Evolutionary conservation across 1,140 invertebrate species (phyloP), one percentile per base, ranked within the genome.

Genomic region (Platyscapa corneri): DNA sequence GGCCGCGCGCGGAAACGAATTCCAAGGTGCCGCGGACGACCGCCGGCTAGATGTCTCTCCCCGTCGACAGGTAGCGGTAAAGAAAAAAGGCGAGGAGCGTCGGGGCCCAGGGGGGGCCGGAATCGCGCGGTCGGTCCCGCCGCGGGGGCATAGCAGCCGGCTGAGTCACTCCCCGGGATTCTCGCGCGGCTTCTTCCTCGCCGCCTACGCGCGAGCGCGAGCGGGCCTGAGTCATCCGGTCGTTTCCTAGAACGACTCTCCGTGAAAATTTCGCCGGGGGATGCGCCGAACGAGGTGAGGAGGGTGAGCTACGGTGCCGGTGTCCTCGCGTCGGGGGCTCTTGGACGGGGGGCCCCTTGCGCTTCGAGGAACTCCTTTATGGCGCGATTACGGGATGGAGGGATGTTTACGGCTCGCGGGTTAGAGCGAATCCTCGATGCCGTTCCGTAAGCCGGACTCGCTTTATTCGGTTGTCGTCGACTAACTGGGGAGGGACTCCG

Each of bases 61-160:
- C 46, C 32, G 70, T 75, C 72, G 23, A 76, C 72, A 76, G 82
- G 82, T 76, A 83, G 72, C n/a, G 56, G 37, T 42, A 60, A 83
- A 23, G 16, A 76, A 83, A 56, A 60, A 39, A 74, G 42, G 3
- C 16, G 7, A 34, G n/a, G 75, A 30, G 6, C 30, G 30, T 0
- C 65, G 23, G 46, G 49, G 23, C 42, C 3, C 42, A n/a, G 1
- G 27, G 64, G 39, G 64, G 39, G 3, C 23, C 14, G 53, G 70
- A 60, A 83, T 83, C 72, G 70, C 72, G 60, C 67, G 67, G 42
- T 70, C 65, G 65, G 60, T 53, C 79, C 65, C 75, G 46, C 46
- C 2, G 75, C 75, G 42, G 75, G 42, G 70, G n/a, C 81, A 82
- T 82, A 74, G 23, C 70, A 37, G 81, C 10, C 46, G 80, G 3